Evolutionary conservation across 2,888 invertebrate species (phyloP).

Genomic region (Drosophila sordidapex): DNA sequence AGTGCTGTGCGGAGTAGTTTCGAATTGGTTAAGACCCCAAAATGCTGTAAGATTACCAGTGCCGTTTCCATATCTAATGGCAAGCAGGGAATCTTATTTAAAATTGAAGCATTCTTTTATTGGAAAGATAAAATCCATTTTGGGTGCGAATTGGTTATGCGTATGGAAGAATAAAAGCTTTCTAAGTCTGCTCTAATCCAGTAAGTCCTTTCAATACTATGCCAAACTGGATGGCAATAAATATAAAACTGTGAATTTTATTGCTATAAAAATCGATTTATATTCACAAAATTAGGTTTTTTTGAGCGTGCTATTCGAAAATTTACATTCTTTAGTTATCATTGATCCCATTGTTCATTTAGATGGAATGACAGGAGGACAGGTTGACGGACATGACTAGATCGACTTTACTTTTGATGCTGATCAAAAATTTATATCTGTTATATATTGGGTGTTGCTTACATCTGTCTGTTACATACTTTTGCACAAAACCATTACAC

Average conservation of each 20-base stretch:
- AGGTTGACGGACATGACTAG: not conserved
- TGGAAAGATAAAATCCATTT: not conserved
- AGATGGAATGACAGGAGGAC: not conserved
- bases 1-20: conserved; percentile 11
- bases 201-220: not conserved
- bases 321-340: not conserved
- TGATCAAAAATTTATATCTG: not conserved
- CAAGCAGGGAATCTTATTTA: not conserved
- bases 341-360: not conserved
- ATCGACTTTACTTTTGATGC: not conserved
- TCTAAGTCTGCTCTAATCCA: not conserved
- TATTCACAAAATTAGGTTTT: not conserved
- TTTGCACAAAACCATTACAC: not conserved
- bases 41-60: conserved; percentile 4
- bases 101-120: not conserved
- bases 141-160: not conserved
- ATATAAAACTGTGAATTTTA: not conserved
- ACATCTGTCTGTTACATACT: not conserved
- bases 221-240: not conserved
- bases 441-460: not conserved
- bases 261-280: not conserved
- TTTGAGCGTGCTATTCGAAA: not conserved
- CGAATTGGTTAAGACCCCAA: not conserved
- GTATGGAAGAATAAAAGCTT: not conserved
- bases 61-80: not conserved